Conservation (phyloP, 2,113 vertebrate species). For the Chaenocephalus aceratus region DNA sequence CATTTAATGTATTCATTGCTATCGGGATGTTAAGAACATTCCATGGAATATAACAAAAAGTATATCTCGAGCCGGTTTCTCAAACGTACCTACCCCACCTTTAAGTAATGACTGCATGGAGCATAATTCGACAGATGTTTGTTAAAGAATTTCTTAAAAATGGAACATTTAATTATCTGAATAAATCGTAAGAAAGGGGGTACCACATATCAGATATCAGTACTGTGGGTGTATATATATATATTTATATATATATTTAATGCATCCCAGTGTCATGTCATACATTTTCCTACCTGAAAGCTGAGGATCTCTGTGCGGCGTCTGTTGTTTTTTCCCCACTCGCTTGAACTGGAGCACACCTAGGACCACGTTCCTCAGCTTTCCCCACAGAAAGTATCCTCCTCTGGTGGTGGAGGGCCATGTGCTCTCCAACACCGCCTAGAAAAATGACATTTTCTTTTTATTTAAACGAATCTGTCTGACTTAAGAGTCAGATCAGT, state of each 20-base stretch:
- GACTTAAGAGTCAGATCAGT: background rate
- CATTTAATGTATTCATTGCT: too few species aligned
- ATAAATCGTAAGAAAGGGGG: background rate
- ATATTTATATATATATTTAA: too few species aligned
- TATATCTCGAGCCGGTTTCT: too few species aligned
- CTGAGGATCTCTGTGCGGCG: constrained; percentile 82
- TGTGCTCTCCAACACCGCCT: constrained; percentile 98
- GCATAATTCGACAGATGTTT: constrained; percentile 1
- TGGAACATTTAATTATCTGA: background rate
- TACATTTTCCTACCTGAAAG: constrained; percentile 86
- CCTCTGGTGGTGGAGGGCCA: constrained; percentile 97
- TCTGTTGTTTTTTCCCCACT: constrained; percentile 88
- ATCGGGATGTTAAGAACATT: too few species aligned
- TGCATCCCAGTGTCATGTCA: background rate
- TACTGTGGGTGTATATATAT: too few species aligned
- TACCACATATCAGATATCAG: background rate
- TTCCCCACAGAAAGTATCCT: constrained; percentile 97
- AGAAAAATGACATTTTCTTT: background rate
- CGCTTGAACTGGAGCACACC: constrained; percentile 95
- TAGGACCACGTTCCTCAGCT: constrained; percentile 94
- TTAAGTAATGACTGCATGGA: background rate
- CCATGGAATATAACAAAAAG: too few species aligned
- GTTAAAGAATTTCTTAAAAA: background rate
- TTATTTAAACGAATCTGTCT: background rate
- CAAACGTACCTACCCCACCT: too few species aligned